These are phyloP conservation scores for Tachycineta bicolor DNA, from an alignment of 2,113 vertebrate species.

Conservation along the genomic window DNA sequence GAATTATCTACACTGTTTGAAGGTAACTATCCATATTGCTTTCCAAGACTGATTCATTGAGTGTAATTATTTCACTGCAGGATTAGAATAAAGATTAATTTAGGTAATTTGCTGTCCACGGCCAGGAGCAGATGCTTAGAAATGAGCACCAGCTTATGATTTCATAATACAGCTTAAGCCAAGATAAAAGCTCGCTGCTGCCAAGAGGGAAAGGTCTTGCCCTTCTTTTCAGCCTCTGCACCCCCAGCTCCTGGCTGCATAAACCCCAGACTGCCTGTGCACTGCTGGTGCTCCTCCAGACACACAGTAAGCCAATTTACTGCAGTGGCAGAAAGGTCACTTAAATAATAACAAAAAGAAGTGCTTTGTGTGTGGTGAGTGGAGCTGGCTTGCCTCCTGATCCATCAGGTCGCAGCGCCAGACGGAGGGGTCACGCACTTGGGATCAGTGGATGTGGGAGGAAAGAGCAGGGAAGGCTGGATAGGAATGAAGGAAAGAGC, in stretches of 20 bases:
- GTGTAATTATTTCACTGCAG: not conserved
- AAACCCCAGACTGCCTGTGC: not conserved
- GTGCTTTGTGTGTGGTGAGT: not conserved
- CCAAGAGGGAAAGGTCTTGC: not conserved
- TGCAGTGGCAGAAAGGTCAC: not conserved
- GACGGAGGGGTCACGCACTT: not conserved
- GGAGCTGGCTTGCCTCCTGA: not conserved
- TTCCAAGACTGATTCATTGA: not conserved
- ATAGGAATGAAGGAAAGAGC: not conserved
- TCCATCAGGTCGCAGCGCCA: accelerated
- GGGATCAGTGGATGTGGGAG: not conserved
- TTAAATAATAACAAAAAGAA: not conserved
- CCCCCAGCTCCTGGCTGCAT: not conserved
- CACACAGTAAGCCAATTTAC: not conserved
- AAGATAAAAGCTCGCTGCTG: not conserved
- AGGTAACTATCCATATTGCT: slow-evolving; percentile 1
- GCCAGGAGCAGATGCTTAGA: not conserved
- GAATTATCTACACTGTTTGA: not conserved
- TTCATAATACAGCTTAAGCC: not conserved
- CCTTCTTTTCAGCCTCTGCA: not conserved
- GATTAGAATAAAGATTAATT: slow-evolving; percentile 40
- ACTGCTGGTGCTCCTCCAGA: not conserved
- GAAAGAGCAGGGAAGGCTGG: not conserved
- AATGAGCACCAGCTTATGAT: not conserved
- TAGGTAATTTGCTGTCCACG: not conserved